Evolutionary conservation across 2,797 vertebrate genomes (phyloP), one percentile per base, ranked within the genome.

Genomic region (Mionectes olivaceus): DNA sequence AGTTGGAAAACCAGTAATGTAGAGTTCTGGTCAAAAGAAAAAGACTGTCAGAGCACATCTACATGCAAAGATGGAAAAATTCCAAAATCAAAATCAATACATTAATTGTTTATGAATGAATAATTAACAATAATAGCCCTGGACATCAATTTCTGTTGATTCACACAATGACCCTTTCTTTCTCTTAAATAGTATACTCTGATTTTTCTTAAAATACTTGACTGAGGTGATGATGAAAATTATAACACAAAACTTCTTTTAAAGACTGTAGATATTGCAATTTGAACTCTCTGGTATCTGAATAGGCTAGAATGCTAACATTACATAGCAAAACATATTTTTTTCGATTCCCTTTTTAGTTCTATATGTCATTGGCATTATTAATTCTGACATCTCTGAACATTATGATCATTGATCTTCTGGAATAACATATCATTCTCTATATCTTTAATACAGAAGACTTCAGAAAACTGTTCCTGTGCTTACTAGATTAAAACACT

Each of bases 321-420:
- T 37, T 10, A 41, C 9, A 24, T 2, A 21, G 13, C 0, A 12
- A 56, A 82, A 10, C 1, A 15, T 12, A 12, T 23, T 2, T 63
- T 71, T 75, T 67, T 8, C 17, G 13, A 35, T 55, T 79, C 19
- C 1, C 2, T 59, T 25, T 71, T 76, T 8, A 33, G 10, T 80
- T 85, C 53, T 73, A 1, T 14, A 12, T 64, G 18, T 13, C 22
- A 23, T 33, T 53, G 2, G 3, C 3, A 7, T 32, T 68, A 65
- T 37, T 50, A 2, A 14, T n/a, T 52, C 15, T 49, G 39, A 69
- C 70, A 84, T 8, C 2, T 76, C 17, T 56, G 28, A 59, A 33
- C 50, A 46, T 63, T 53, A 12, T 65, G 13, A 56, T 33, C 5
- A 11, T 4, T 43, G 4, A 4, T 30, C 9, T 13, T 71, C 61